A percentile compares a stretch with the other conserved stretches of the same genome.
phyloP scores from a whole-genome alignment of 2,797 vertebrate species.

The Trachops cirrhosus region DNA sequence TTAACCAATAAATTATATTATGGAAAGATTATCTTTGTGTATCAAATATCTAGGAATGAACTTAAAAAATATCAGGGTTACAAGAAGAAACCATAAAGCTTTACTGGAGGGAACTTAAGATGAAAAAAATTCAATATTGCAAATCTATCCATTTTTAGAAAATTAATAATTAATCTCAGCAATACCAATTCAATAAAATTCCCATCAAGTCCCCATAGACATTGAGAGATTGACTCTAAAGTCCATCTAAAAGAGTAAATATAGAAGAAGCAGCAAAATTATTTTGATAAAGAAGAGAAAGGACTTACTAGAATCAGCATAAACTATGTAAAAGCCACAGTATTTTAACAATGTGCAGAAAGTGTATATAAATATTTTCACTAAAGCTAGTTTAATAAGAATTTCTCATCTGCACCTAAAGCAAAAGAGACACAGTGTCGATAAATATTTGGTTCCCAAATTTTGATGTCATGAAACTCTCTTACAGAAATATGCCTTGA shows the following conservation, averaged over 20 bases:
- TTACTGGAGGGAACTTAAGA: neutral
- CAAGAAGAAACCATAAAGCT: neutral
- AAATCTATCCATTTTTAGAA: neutral
- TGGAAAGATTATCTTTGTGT: neutral
- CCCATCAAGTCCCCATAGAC: neutral
- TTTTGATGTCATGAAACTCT: neutral
- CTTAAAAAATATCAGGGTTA: neutral
- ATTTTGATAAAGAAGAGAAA: neutral
- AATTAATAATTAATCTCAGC: conserved; percentile 40
- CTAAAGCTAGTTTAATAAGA: neutral
- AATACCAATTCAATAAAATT: neutral
- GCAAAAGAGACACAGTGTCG: neutral
- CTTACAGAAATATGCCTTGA: neutral
- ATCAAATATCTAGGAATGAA: neutral
- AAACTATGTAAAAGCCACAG: neutral
- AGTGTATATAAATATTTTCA: neutral
- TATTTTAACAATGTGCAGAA: neutral
- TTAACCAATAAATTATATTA: neutral
- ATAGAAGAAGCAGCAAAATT: neutral
- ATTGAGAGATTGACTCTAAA: neutral
- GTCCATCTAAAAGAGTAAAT: neutral
- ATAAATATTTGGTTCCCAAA: neutral
- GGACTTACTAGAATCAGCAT: neutral
- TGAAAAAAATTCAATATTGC: neutral
- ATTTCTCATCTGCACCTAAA: neutral